Conservation (phyloP, 2,113 vertebrate genomes). For the Benitochromis conjunctus region DNA sequence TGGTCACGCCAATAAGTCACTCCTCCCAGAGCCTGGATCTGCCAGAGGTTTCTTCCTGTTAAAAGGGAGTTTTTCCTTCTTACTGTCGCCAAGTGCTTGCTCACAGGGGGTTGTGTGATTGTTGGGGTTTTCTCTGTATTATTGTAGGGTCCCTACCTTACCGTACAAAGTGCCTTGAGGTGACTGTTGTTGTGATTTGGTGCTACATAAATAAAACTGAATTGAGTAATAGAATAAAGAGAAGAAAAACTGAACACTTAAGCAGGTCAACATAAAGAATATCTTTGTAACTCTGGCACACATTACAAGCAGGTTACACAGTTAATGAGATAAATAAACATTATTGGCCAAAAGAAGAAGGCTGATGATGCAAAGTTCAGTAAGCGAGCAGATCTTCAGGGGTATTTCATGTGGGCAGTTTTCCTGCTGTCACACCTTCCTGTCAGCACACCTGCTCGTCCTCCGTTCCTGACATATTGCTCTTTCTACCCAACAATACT, state of each 20-base stretch:
- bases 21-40: no score
- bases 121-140: no score
- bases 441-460: neutral
- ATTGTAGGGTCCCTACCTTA: no score
- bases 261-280: neutral
- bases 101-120: neutral
- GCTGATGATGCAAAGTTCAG: neutral
- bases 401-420: neutral
- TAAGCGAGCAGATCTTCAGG: neutral
- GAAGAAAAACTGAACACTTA: accelerated
- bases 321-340: accelerated
- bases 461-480: neutral
- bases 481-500: neutral
- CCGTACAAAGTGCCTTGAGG: no score
- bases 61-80: neutral
- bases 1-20: neutral
- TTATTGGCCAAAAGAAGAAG: neutral
- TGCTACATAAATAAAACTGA: neutral
- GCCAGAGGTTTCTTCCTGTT: accelerated
- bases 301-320: no score
- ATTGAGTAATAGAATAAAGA: neutral
- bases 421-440: neutral
- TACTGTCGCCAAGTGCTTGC: neutral
- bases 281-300: neutral
- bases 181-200: no score